Base-by-base conservation (phyloP, 2,888 invertebrate species). In the Cataglyphis albicans region DNA sequence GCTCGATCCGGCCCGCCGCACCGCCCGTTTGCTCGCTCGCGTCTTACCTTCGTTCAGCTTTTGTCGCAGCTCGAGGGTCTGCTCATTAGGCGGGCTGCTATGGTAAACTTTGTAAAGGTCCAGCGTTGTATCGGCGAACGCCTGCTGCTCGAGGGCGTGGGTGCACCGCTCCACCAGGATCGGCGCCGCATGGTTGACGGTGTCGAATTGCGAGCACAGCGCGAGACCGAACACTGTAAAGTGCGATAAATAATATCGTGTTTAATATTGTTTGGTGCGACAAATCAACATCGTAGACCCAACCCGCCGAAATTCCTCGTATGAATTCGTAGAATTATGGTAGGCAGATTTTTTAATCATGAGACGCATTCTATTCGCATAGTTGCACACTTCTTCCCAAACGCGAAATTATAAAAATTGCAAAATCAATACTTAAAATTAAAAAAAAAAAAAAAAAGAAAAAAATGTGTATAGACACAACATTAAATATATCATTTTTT, bases 71-170 rank as follows among this genome's bases (percentile, higher is more conserved):
- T 96, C 95, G 90, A 95, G 95, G 80, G 96, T 95, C 91, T 96
- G 96, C 90, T 96, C 96, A 67, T 96, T 95, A 61, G 96, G 95
- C 68, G 96, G 96, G 85, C 96, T 96, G 75, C 96, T 96, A 90
- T 96, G 95, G 92, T 97, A 97, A 68, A 97, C 95, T 93, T 96
- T 96, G 92, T 97, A 96, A 81, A 97, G 95, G 94, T 97, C 97
- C 86, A 96, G 93, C 59, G 94, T 94, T 83, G 95, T 92, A 88
- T 95, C 95, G 82, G 91, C 93, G 87, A 93, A 95, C 29, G 96
- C 96, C 88, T 95, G 95, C 83, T 95, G 94, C 93, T 97, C 97
- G 76, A 97, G 95, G 90, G 96, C 96, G 84, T 95, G 95, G 2
- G 96, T 95, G 92, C 96, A 96, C 88, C 95, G 95, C 73, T 96